Base-by-base conservation (phyloP, 2,888 invertebrate genomes). In the Ormyrus thymus region DNA sequence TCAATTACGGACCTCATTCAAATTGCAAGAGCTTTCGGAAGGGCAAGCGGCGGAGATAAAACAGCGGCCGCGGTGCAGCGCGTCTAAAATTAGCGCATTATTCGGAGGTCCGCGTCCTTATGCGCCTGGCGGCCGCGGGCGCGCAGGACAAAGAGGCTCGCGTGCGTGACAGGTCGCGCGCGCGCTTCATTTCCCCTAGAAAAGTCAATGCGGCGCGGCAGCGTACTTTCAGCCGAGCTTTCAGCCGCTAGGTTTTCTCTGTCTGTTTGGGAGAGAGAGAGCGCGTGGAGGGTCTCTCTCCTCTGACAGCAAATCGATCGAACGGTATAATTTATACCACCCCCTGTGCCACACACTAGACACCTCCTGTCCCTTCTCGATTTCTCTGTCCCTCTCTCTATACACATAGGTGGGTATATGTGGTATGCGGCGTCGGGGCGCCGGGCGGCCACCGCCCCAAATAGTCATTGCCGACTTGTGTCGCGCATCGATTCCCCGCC, bases 261-360 rank as follows among this genome's bases (percentile, higher is more conserved):
- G 58, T 13, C 61, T 53, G 46, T 50, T 58, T 9, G 46, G 50
- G 53, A 55, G 69, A 82, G 83, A 78, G 84, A 51, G 58, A 46
- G 48, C 9, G 3, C n/a, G 50, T 82, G 83, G 86, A 87, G 87
- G 89, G 73, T 78, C 73, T 68, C 78, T 29, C 29, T 78, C 72
- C 86, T 89, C 86, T 89, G 90, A 89, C 90, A 89, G 90, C 83
- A 89, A 90, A 90, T 90, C 90, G 90, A 90, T 90, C 85, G 89
- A 89, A 90, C 88, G 89, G 88, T 90, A 90, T 90, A 90, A 90
- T 90, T 90, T 89, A 89, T 89, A 89, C 89, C 89, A 89, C 87
- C 89, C 89, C 86, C 84, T 83, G 84, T 86, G 85, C 85, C 86
- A 75, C 81, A 78, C 81, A 78, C 81, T 81, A 78, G 73, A 77